Conservation (phyloP, 2,888 invertebrate species). For the Drosophila pegasa region DNA sequence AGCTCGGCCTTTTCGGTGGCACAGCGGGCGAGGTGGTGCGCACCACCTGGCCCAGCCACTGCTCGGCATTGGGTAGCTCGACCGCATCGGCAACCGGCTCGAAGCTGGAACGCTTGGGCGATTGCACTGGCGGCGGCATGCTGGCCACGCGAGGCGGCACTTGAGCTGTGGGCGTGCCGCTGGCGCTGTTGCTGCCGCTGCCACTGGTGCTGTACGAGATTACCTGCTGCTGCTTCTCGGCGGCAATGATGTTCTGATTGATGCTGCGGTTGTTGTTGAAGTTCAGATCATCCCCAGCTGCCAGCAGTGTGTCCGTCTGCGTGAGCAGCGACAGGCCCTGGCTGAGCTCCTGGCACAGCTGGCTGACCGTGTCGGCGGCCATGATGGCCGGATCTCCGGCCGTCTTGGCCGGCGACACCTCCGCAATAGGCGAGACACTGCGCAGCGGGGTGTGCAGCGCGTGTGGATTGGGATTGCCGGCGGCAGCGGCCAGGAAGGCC, state of each 20-base stretch:
- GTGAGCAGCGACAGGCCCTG: slow-evolving; percentile 89
- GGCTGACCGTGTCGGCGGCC: slow-evolving; percentile 87
- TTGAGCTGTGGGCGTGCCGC: slow-evolving; percentile 82
- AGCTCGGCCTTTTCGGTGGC: slow-evolving; percentile 85
- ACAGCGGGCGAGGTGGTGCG: slow-evolving; percentile 87
- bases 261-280: slow-evolving; percentile 87
- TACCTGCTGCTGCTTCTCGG: slow-evolving; percentile 78
- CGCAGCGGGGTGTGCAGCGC: slow-evolving; percentile 81
- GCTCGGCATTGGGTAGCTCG: slow-evolving; percentile 91
- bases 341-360: slow-evolving; percentile 91
- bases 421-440: slow-evolving; percentile 91
- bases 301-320: slow-evolving; percentile 86
- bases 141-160: slow-evolving; percentile 88
- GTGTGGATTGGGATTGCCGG: slow-evolving; percentile 65
- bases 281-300: slow-evolving; percentile 85
- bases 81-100: slow-evolving; percentile 79
- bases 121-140: slow-evolving; percentile 82
- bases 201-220: slow-evolving; percentile 61
- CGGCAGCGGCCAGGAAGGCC: slow-evolving; percentile 84
- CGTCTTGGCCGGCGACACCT: slow-evolving; percentile 87
- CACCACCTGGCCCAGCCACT: slow-evolving; percentile 92
- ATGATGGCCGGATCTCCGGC: slow-evolving; percentile 71
- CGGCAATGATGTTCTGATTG: slow-evolving; percentile 86
- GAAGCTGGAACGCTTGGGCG: slow-evolving; percentile 61
- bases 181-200: slow-evolving; percentile 31